Evolutionary conservation across 2,888 invertebrate species (phyloP), one percentile per base, ranked within the genome.

Genomic region (Tortricodes alternella): DNA sequence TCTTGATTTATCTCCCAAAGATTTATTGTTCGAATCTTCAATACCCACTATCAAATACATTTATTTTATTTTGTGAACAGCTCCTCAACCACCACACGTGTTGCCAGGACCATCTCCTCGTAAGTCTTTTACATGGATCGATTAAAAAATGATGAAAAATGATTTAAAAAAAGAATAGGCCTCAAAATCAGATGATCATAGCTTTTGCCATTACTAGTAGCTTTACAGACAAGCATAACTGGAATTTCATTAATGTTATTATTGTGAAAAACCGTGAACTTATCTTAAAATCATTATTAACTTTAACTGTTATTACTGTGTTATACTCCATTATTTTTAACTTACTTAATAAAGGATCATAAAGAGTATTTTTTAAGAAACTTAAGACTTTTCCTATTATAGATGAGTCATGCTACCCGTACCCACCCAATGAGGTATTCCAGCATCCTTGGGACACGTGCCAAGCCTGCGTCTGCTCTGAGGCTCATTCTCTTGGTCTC

Each of bases 391-490:
- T 16, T 27, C n/a, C 5, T 9, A 13, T 8, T n/a, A 1, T 16
- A 89, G 89, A 89, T 59, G 76, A 80, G 27, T 85, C 87, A 18
- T 89, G 89, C 65, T 66, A 65, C 0, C 89, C 89, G 0, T 88
- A 71, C 62, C 62, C 70, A 0, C 82, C 86, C 0, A 76, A 80
- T 56, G 70, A 72, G 41, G 75, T 78, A 0, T 89, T 89, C 78
- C 79, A 83, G 61, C 89, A 89, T 60, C 89, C 89, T 0, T 89
- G 88, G 88, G 87, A 89, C 58, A 78, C 81, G 1, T 89, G 89
- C 63, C 83, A 82, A 64, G 62, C 76, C 41, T 89, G 89, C 59
- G 62, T 83, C 29, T 89, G 89, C 61, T 70, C 63, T 0, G 88
- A 89, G 60, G 62, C 70, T 6, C 62, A 56, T 29, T 53, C 66